Evolutionary conservation across 2,113 vertebrate species (phyloP), one percentile per base, ranked within the genome.

Genomic region (Neotoma lepida): DNA sequence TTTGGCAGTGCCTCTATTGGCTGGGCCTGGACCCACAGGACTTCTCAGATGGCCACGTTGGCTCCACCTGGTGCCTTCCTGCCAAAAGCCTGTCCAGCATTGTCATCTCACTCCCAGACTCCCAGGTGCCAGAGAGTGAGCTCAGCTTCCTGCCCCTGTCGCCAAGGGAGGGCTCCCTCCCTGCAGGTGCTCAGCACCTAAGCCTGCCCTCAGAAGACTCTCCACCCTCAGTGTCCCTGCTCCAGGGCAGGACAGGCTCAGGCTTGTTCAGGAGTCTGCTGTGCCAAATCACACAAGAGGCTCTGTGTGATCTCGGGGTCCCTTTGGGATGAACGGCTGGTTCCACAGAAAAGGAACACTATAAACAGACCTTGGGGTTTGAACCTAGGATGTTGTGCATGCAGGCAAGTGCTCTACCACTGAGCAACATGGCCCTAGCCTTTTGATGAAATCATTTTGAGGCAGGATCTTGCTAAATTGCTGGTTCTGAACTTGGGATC

Each of bases 41-140:
- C 33, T 44, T 73, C 35, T 46, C 74, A 54, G 74, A 80, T 30
- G 6, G 9, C 30, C 17, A 20, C 3, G 0, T 89, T 51, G 39
- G 70, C 76, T 63, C 89, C 1, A 0, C 56, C 74, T 1, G 0
- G 1, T 35, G 70, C 54, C 64, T 89, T 74, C 58, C 64, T 70
- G 22, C 73, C 9, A 12, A 35, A 30, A 93, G 44, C 68, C 71
- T 70, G 82, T 78, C 44, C 33, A 49, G 2, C 3, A 1, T 13
- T 1, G 2, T 22, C 70, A 13, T 28, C 9, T 71, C 24, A 64
- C 39, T 84, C 39, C 73, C 88, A 94, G 94, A 95, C 94, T 94
- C 54, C 74, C 66, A 0, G 87, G 93, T 94, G 95, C 96, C 91
- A 85, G 58, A 73, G 76, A 68, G 46, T 51, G 84, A 94, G 76